Conservation (phyloP, 2,797 vertebrate species). For the Hippoglossus hippoglossus region DNA sequence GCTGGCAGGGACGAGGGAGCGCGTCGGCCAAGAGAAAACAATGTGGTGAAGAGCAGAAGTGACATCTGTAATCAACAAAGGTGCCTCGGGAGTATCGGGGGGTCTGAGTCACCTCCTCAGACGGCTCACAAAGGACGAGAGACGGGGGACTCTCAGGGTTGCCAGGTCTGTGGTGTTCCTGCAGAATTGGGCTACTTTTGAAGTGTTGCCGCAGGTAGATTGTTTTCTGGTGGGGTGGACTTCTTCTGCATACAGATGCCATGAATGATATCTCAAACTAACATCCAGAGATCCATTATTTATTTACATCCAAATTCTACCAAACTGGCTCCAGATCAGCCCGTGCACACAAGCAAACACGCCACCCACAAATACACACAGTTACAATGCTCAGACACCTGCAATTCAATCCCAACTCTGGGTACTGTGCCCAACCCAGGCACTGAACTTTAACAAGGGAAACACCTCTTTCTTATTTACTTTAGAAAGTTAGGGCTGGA, state of each 20-base stretch:
- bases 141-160: background rate
- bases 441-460: too few species aligned
- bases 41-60: constrained; percentile 21
- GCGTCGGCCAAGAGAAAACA: constrained; percentile 6
- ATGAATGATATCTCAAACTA: background rate
- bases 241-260: background rate
- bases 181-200: background rate
- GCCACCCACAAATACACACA: background rate
- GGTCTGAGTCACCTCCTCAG: constrained; percentile 4
- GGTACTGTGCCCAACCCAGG: too few species aligned
- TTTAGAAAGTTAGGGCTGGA: too few species aligned
- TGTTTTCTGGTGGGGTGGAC: background rate
- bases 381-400: background rate
- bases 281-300: background rate
- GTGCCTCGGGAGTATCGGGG: background rate
- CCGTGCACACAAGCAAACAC: background rate
- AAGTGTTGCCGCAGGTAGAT: background rate
- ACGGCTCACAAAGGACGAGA: background rate
- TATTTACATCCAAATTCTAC: background rate
- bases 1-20: constrained; percentile 6
- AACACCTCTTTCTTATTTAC: too few species aligned
- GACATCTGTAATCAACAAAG: constrained; percentile 20
- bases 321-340: background rate
- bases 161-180: background rate
- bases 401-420: background rate